These are phyloP conservation scores for Linepithema humile DNA, from an alignment of 1,140 invertebrate species.

Conservation along the genomic window DNA sequence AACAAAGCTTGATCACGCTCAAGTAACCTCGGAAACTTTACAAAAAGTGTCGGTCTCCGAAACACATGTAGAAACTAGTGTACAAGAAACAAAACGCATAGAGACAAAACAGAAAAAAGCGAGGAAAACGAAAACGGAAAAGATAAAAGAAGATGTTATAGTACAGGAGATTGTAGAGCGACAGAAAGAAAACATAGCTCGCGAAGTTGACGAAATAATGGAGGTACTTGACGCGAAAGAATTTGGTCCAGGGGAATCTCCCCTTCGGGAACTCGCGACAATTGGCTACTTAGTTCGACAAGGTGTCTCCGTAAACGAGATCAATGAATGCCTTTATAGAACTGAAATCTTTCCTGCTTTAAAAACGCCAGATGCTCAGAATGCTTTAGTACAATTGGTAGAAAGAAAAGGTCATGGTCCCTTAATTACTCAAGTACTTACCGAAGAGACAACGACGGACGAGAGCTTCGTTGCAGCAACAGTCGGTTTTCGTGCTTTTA, in stretches of 20 bases:
- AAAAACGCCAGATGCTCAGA: conserved; percentile 91
- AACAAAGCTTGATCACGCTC: conserved; percentile 72
- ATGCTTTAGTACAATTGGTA: conserved; percentile 91
- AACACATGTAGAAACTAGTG: conserved; percentile 79
- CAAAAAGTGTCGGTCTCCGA: conserved; percentile 82
- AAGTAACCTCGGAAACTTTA: conserved; percentile 76
- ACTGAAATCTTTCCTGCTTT: conserved; percentile 91
- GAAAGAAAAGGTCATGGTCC: conserved; percentile 92
- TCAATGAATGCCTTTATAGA: conserved; percentile 89
- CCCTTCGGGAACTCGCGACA: conserved; percentile 91
- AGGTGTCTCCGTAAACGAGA: conserved; percentile 90
- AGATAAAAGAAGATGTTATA: conserved; percentile 80
- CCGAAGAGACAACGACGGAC: conserved; percentile 90
- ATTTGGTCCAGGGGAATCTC: conserved; percentile 91
- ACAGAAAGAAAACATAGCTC: conserved; percentile 86
- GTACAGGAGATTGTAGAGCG: conserved; percentile 85
- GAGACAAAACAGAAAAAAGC: conserved; percentile 77
- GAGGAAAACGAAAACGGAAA: conserved; percentile 82
- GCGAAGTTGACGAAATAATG: conserved; percentile 90
- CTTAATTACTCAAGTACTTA: conserved; percentile 91
- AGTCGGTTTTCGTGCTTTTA: conserved; percentile 92
- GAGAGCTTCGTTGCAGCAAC: conserved; percentile 90
- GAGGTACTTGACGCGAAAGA: conserved; percentile 90
- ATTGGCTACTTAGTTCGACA: conserved; percentile 91
- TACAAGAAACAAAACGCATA: conserved; percentile 82